Percentiles rank a stretch among this genome's conserved stretches.
Evolutionary conservation across 2,797 vertebrate genomes (phyloP).

Genomic region (Acanthurus leucopareius): DNA sequence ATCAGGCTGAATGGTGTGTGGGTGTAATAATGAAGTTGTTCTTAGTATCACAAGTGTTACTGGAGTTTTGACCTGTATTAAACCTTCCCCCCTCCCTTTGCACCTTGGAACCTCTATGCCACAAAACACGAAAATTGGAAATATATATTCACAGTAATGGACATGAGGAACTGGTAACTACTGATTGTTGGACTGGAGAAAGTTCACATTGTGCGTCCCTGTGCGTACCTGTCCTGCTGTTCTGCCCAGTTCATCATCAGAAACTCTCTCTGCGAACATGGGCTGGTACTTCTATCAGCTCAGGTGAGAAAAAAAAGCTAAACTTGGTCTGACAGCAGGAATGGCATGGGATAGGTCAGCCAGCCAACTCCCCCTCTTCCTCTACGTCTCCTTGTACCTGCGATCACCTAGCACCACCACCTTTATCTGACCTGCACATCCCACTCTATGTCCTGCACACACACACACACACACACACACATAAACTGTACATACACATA

Average conservation of each 20-base stretch:
- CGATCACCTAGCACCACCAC: conserved; percentile 79
- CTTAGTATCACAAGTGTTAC: too few relatives aligned
- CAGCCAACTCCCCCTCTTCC: conserved; percentile 35
- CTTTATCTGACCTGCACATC: conserved; percentile 67
- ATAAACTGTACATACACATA: conserved; percentile 31
- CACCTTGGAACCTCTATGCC: too few relatives aligned
- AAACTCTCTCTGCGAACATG: not conserved
- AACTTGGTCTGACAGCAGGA: conserved; percentile 31
- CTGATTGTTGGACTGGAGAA: too few relatives aligned
- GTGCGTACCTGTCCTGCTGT: too few relatives aligned
- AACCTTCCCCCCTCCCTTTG: too few relatives aligned
- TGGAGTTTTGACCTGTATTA: too few relatives aligned
- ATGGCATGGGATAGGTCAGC: conserved; percentile 23
- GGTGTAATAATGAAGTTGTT: too few relatives aligned
- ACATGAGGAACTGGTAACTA: too few relatives aligned
- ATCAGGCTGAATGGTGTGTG: too few relatives aligned
- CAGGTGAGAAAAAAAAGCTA: conserved; percentile 25
- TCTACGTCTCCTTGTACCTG: conserved; percentile 73
- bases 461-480: conserved; percentile 25
- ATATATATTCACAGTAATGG: too few relatives aligned
- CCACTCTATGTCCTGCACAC: conserved; percentile 29
- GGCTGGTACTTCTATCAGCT: not conserved
- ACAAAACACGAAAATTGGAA: too few relatives aligned
- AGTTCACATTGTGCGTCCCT: too few relatives aligned
- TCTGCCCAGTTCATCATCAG: not conserved